These are phyloP conservation scores for Phasianus colchicus DNA, from an alignment of 2,113 vertebrate species.

Conservation along the genomic window DNA sequence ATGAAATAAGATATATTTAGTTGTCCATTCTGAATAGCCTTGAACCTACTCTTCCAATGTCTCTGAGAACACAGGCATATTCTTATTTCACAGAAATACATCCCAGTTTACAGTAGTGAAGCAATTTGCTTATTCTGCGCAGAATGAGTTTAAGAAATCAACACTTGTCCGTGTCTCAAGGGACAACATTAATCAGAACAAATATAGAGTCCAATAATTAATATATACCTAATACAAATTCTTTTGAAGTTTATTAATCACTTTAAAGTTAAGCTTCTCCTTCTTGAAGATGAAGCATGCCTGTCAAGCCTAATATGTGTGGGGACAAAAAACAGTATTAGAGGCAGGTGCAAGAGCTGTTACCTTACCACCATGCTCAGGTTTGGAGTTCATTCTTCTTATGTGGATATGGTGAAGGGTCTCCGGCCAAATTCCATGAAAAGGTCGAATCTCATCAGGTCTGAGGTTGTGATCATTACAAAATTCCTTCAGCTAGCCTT, in stretches of 20 bases:
- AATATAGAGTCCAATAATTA: not conserved
- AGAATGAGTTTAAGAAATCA: not conserved
- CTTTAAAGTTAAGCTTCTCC: not conserved
- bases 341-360: not conserved
- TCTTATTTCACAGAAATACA: not conserved
- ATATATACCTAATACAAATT: not conserved
- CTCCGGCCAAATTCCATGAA: not conserved
- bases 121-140: not conserved
- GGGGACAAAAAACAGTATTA: not conserved
- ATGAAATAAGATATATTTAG: not conserved
- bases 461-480: not conserved
- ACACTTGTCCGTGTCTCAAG: not conserved
- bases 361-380: not conserved
- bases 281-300: not conserved
- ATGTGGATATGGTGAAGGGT: not conserved
- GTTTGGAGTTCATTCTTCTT: not conserved
- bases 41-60: not conserved
- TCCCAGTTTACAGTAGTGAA: not conserved
- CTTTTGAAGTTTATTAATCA: not conserved
- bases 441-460: not conserved
- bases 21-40: not conserved
- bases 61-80: not conserved
- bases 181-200: not conserved
- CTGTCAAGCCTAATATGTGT: not conserved
- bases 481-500: not conserved